These are phyloP conservation scores for Grus americana DNA, from an alignment of 2,113 vertebrate species.

Conservation along the genomic window DNA sequence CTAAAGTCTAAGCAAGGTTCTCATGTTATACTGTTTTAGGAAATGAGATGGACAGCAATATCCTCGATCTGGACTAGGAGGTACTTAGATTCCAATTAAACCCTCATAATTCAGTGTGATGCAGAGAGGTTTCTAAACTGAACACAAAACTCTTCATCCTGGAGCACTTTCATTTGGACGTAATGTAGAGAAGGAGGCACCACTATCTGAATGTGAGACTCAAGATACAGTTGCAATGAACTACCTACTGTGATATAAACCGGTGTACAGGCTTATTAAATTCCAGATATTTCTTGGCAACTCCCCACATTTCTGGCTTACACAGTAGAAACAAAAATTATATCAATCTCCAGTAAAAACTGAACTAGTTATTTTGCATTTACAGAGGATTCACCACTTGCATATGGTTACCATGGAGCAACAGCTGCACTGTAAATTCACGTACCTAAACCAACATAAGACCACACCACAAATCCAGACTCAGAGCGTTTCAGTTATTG, in stretches of 20 bases:
- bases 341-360: not conserved
- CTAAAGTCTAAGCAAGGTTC: not conserved
- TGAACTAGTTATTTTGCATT: not conserved
- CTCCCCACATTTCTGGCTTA: not conserved
- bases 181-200: not conserved
- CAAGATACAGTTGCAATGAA: fast-evolving
- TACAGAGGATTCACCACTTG: not conserved
- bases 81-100: fast-evolving
- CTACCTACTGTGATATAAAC: not conserved
- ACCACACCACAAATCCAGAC: not conserved
- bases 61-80: fast-evolving
- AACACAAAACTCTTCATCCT: not conserved
- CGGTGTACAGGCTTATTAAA: not conserved
- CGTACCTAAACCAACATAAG: fast-evolving
- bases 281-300: not conserved
- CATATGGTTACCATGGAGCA: fast-evolving
- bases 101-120: too few species aligned
- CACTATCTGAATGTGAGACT: fast-evolving
- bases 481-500: not conserved
- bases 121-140: not conserved
- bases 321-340: not conserved
- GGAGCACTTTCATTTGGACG: not conserved
- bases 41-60: not conserved
- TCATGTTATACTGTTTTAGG: not conserved
- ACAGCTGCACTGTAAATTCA: not conserved